phyloP scores from a whole-genome alignment of 2,113 vertebrate species.

The Corythaeola cristata region DNA sequence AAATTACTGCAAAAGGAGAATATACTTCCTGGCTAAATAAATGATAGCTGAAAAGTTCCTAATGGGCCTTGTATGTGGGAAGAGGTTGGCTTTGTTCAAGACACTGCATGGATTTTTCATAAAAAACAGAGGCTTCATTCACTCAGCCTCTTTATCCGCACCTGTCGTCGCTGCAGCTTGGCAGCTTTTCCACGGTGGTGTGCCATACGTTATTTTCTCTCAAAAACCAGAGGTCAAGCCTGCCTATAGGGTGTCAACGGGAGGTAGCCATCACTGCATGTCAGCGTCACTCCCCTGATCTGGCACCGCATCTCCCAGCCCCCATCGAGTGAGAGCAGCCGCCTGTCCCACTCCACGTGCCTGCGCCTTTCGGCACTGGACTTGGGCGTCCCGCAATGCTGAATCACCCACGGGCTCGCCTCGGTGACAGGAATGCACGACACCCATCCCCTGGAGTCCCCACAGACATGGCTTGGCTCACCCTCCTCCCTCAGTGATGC shows the following conservation, averaged over 20 bases:
- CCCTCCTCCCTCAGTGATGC: neutral
- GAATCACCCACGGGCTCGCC: accelerated
- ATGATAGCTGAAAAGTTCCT: slow-evolving; percentile 22
- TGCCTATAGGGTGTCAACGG: neutral
- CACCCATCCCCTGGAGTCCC: neutral
- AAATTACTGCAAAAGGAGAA: slow-evolving; percentile 50
- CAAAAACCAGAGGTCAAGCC: neutral
- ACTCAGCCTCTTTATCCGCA: neutral
- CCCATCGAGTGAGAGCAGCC: accelerated
- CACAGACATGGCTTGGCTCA: neutral
- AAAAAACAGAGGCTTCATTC: slow-evolving; percentile 27
- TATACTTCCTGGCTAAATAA: slow-evolving; percentile 41
- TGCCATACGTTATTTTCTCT: neutral
- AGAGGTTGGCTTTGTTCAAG: slow-evolving; percentile 23
- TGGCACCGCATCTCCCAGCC: neutral
- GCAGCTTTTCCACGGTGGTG: neutral
- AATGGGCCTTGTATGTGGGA: neutral
- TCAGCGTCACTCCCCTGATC: neutral
- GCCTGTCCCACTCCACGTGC: neutral
- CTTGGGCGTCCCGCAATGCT: accelerated
- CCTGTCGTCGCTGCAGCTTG: neutral
- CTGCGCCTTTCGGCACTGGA: accelerated
- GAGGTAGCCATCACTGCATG: neutral
- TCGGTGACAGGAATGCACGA: accelerated
- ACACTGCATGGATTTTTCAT: neutral